These are phyloP conservation scores for Griposia aprilina DNA, from an alignment of 2,888 invertebrate genomes.

Conservation along the genomic window DNA sequence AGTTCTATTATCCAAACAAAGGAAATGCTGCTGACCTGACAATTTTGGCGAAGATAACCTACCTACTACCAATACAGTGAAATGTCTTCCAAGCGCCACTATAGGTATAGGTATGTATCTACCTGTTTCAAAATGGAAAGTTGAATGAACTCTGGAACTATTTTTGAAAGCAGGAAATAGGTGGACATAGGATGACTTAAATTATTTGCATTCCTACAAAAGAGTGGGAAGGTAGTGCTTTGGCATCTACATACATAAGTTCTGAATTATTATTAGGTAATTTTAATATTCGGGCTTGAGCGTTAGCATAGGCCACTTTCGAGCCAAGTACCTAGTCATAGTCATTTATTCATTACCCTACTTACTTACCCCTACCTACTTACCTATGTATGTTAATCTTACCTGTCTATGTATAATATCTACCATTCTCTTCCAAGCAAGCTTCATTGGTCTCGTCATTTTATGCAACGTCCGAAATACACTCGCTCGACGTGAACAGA, in stretches of 20 bases:
- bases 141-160: conserved; percentile 53
- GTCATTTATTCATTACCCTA: too few species aligned
- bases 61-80: background rate
- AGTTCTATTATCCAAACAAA: background rate
- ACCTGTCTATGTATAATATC: background rate
- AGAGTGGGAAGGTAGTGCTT: background rate
- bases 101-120: too few species aligned
- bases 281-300: background rate
- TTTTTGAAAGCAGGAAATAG: conserved; percentile 45
- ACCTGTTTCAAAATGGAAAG: conserved; percentile 27
- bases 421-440: background rate
- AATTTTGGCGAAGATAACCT: background rate
- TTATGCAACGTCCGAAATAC: background rate
- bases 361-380: too few species aligned
- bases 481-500: background rate
- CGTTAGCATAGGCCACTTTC: too few species aligned
- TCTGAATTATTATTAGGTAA: background rate
- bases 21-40: background rate
- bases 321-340: too few species aligned
- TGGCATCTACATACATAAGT: background rate
- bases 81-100: background rate
- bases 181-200: conserved; percentile 23
- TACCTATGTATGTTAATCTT: background rate
- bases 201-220: conserved; percentile 15
- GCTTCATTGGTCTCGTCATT: background rate